These are phyloP conservation scores for Gorsachius magnificus DNA, from an alignment of 2,797 vertebrate species.

Conservation along the genomic window DNA sequence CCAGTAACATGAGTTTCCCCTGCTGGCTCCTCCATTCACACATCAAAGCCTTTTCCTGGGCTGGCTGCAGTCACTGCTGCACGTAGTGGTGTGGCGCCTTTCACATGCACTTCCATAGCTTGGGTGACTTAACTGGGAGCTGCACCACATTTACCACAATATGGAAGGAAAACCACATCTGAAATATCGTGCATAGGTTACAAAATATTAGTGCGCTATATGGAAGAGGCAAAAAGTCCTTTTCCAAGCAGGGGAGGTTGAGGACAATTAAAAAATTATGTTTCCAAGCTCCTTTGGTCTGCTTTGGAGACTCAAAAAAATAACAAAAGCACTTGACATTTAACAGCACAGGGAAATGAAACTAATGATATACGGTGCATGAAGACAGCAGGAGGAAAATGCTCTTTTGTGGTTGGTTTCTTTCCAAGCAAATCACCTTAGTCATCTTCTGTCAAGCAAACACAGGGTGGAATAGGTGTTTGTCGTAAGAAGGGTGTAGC, in stretches of 20 bases:
- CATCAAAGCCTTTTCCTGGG: not conserved
- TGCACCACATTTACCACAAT: not conserved
- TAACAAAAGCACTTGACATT: not conserved
- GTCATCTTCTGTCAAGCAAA: not conserved
- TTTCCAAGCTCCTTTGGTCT: not conserved
- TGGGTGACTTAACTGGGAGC: not conserved
- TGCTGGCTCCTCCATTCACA: not conserved
- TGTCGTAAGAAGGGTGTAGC: not conserved
- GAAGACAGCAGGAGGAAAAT: conserved; percentile 24
- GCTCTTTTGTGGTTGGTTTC: not conserved
- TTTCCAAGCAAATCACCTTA: conserved; percentile 28
- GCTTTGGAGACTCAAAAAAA: not conserved
- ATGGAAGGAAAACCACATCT: not conserved
- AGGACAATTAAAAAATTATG: not conserved
- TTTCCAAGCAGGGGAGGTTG: not conserved
- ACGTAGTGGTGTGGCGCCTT: not conserved
- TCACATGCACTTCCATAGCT: not conserved
- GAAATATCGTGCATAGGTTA: not conserved
- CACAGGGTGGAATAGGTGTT: not conserved
- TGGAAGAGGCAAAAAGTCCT: conserved; percentile 12
- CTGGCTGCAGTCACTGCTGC: not conserved
- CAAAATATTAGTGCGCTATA: not conserved
- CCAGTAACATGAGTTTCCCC: not conserved
- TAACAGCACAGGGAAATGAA: not conserved
- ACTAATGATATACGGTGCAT: not conserved